phyloP scores from a whole-genome alignment of 2,888 invertebrate genomes.

The Eugnorisma glareosa region DNA sequence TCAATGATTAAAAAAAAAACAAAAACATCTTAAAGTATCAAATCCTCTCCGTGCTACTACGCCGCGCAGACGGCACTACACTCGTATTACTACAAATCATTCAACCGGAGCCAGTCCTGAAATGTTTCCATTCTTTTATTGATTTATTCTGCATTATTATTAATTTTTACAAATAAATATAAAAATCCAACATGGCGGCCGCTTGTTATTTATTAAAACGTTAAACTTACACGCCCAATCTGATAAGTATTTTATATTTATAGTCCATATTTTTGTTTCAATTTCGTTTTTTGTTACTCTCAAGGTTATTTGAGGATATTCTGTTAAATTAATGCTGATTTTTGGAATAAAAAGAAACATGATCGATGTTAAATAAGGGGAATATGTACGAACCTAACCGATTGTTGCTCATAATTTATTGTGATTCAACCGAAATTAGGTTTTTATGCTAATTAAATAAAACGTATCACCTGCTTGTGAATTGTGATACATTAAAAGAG shows the following conservation, averaged over 20 bases:
- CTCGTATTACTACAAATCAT: conserved; percentile 90
- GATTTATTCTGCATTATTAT: conserved; percentile 90
- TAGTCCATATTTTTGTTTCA: conserved; percentile 76
- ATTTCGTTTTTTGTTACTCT: conserved; percentile 69
- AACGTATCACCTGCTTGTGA: conserved; percentile 24
- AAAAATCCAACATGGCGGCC: conserved; percentile 72
- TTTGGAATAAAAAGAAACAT: conserved; percentile 44
- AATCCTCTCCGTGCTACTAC: conserved; percentile 55
- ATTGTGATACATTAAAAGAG: conserved; percentile 6
- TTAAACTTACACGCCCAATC: conserved; percentile 84
- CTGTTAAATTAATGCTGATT: conserved; percentile 56
- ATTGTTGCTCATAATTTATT: conserved; percentile 34
- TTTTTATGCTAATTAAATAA: conserved; percentile 46
- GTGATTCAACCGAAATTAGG: conserved; percentile 29
- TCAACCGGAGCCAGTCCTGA: conserved; percentile 85
- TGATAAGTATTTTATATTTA: conserved; percentile 83
- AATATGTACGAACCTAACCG: conserved; percentile 15
- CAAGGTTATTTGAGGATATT: conserved; percentile 71
- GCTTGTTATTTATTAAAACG: conserved; percentile 86
- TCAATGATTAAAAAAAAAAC: not conserved
- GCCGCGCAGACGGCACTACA: conserved; percentile 80
- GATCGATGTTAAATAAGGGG: conserved; percentile 29
- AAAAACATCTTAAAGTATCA: conserved; percentile 76
- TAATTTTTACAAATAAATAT: conserved; percentile 80
- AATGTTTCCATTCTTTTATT: conserved; percentile 89